Percentiles rank a stretch among this genome's conserved stretches.
Evolutionary conservation across 2,797 vertebrate species (phyloP).

Genomic region (Denticeps clupeoides): DNA sequence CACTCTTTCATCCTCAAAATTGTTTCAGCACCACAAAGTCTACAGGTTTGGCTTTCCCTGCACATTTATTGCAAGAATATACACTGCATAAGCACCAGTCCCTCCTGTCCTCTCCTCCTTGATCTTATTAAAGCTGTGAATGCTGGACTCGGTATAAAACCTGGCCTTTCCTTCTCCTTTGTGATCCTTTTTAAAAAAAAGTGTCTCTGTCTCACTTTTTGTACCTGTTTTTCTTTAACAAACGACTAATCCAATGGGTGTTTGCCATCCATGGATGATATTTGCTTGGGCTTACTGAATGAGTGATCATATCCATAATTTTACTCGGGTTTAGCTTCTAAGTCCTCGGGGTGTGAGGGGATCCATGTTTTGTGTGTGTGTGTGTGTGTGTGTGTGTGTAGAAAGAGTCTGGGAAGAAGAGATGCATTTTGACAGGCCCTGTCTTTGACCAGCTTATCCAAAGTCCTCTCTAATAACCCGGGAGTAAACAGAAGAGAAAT

Average conservation of each 20-base stretch:
- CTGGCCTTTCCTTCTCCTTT: not conserved
- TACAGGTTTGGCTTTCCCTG: slow-evolving; percentile 13
- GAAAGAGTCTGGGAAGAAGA: not conserved
- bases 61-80: slow-evolving; percentile 2
- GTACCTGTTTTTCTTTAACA: not conserved
- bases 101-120: no score
- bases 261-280: not conserved
- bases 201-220: no score
- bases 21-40: no score
- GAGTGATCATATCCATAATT: not conserved
- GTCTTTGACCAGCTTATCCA: slow-evolving; percentile 16
- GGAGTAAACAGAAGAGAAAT: slow-evolving; percentile 22
- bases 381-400: not conserved
- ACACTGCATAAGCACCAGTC: no score
- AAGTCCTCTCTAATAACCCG: slow-evolving; percentile 18
- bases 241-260: not conserved
- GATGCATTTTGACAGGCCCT: slow-evolving; percentile 22
- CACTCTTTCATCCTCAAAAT: no score
- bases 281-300: slow-evolving; percentile 1
- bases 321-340: not conserved
- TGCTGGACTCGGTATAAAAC: not conserved
- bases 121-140: no score
- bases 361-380: not conserved
- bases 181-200: no score
- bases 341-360: not conserved